Evolutionary conservation across 1,140 invertebrate genomes (phyloP), one percentile per base, ranked within the genome.

Genomic region (Heliconius hewitsoni): DNA sequence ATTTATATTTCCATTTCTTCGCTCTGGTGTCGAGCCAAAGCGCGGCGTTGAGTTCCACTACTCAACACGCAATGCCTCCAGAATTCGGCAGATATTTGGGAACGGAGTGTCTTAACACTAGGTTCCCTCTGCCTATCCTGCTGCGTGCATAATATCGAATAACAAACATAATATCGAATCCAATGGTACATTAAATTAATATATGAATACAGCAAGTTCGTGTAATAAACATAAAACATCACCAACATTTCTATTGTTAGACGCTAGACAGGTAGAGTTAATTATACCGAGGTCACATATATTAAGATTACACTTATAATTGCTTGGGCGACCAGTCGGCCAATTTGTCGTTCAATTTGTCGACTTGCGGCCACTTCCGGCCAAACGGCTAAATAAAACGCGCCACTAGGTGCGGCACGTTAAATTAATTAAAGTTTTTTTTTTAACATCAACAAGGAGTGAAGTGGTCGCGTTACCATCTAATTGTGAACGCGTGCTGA

Each of bases 401-500:
- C 77, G 52, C 75, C n/a, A 72, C 78, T 78, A 86, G 84, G 84
- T 84, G 81, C 73, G 87, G 73, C 80, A 78, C 76, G 77, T 85
- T 16, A 82, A 83, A 85, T 89, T 87, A 86, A 89, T 89, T 86
- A 86, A 37, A 80, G 83, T 82, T 76, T 83, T 83, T 87, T 88
- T 86, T 89, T 82, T 77, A 83, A 70, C 85, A 86, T 85, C 78
- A 86, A 80, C 83, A 88, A 90, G 87, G 87, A 78, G 73, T 79
- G 73, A 79, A 86, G 82, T 85, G 73, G 73, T 79, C 85, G 71
- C 78, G 84, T 87, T 86, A 83, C 13, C 79, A 42, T 79, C 79
- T 86, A 88, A 88, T 90, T 88, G 81, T 77, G 34, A 52, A 55
- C 80, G 82, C 78, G 80, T 83, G 18, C 19, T 57, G 81, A 81